Conservation (phyloP, 2,113 vertebrate species). For the Neodontobutis hainanensis region DNA sequence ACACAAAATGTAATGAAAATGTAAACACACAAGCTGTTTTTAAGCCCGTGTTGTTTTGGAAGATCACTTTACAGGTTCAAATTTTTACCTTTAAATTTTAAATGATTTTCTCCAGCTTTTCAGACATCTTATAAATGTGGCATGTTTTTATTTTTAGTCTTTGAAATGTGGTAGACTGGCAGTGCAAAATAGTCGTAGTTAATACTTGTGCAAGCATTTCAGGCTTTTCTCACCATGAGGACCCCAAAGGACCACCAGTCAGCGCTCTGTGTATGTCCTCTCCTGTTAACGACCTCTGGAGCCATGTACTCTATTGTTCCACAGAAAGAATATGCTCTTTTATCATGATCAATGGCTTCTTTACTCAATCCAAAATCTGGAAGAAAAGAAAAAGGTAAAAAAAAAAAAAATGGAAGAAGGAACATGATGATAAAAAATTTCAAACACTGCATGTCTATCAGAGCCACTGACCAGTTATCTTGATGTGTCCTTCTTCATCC, state of each 20-base stretch:
- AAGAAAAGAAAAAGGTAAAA: constrained; percentile 6
- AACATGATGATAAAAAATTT: background rate
- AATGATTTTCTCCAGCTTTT: too few relatives aligned
- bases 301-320: constrained; percentile 98
- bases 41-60: too few relatives aligned
- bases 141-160: too few relatives aligned
- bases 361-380: constrained; percentile 96
- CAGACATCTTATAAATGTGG: too few relatives aligned
- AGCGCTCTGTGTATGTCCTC: constrained; percentile 93
- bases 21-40: too few relatives aligned
- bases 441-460: background rate
- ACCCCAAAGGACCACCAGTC: constrained; percentile 99
- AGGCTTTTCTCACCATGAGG: constrained; percentile 84
- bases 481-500: constrained; percentile 96
- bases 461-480: constrained; percentile 87
- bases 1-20: background rate
- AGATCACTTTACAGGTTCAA: too few relatives aligned
- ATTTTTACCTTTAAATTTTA: too few relatives aligned
- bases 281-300: constrained; percentile 94
- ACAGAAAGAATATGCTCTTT: constrained; percentile 94
- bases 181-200: too few relatives aligned
- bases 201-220: background rate
- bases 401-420: background rate
- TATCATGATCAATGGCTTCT: constrained; percentile 94
- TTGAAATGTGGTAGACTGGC: too few relatives aligned